Conservation (phyloP, 2,113 vertebrate species). For the Brienomyrus longianalis region DNA sequence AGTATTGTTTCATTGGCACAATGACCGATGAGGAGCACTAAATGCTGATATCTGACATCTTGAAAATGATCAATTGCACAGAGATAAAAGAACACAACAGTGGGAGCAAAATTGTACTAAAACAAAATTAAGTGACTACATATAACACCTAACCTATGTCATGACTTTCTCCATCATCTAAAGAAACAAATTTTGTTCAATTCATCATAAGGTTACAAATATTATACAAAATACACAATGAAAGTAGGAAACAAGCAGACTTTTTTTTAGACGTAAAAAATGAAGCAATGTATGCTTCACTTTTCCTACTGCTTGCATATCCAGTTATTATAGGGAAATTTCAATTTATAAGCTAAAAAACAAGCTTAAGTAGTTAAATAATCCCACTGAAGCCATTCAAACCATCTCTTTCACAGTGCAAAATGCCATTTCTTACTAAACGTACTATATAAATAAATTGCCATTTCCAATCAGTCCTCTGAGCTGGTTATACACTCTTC, state of each 20-base stretch:
- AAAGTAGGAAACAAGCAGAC: neutral
- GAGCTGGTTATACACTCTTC: conserved; percentile 16
- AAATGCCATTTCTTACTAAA: conserved; percentile 29
- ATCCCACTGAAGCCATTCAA: conserved; percentile 33
- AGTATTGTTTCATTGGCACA: neutral
- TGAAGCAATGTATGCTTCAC: neutral
- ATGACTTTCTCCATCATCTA: neutral
- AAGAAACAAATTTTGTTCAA: neutral
- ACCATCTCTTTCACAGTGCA: conserved; percentile 22
- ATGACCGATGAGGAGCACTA: neutral
- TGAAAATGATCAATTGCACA: neutral
- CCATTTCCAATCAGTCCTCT: conserved; percentile 9
- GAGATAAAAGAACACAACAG: neutral
- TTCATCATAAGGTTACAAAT: neutral
- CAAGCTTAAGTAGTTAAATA: conserved; percentile 27
- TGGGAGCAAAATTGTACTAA: neutral
- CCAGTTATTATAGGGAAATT: neutral
- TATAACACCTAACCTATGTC: neutral
- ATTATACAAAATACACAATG: neutral
- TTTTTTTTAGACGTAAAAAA: neutral
- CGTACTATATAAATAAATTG: too few relatives aligned
- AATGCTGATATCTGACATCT: neutral
- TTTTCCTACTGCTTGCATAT: neutral
- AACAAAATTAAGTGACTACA: neutral
- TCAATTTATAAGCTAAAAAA: neutral